Conservation (phyloP, 2,113 vertebrate species). For the Nannospalax galili region DNA sequence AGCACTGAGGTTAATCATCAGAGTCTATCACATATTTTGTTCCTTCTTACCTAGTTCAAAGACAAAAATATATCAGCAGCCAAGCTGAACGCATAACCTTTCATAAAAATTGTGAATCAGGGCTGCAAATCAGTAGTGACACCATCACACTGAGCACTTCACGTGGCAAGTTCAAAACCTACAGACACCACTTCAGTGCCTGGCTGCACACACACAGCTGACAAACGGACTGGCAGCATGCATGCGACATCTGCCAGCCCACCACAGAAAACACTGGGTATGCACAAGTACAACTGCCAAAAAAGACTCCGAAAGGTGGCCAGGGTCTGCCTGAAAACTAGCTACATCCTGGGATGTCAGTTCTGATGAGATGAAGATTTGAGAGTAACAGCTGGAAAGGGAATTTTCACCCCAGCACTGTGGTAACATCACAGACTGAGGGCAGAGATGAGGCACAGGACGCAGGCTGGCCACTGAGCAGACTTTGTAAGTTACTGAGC, state of each 20-base stretch:
- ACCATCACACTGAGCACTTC: background rate
- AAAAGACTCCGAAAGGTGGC: background rate
- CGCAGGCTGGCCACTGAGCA: background rate
- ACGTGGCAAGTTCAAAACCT: background rate
- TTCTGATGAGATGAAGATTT: background rate
- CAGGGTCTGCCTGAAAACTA: background rate
- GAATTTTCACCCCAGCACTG: background rate
- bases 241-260: background rate
- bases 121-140: background rate
- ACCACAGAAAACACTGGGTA: background rate
- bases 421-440: fast-evolving
- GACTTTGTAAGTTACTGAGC: background rate
- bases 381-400: background rate
- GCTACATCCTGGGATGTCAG: background rate
- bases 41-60: background rate
- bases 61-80: background rate
- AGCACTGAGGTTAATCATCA: background rate
- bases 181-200: background rate
- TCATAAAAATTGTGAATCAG: background rate
- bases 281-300: background rate
- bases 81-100: background rate
- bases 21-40: background rate
- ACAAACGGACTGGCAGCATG: background rate
- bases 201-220: background rate
- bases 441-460: background rate